Base-by-base conservation (phyloP, 2,113 vertebrate genomes). In the Pandion haliaetus region DNA sequence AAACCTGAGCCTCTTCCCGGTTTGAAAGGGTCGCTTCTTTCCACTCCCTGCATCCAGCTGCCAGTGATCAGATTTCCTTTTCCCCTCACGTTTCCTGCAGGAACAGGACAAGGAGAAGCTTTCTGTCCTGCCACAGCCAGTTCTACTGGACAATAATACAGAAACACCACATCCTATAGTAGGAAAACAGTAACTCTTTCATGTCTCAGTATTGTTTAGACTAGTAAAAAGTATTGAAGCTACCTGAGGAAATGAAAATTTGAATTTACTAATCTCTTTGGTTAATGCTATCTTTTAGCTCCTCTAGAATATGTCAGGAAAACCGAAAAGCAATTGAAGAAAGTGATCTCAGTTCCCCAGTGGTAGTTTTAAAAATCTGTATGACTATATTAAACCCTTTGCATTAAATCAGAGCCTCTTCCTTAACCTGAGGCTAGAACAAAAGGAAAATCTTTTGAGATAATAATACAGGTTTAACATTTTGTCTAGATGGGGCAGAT, bases 391-490 rank as follows among this genome's bases (percentile, higher is more conserved):
- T 71, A 74, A 14, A 86, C 1, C 5, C 5, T 54, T 47, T 2
- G 3, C 34, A 55, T 17, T 81, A 93, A 96, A 73, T 83, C 55
- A 93, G 58, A 93, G 31, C 18, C 20, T 85, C 36, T 88, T 89
- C 34, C 88, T 91, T 82, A 74, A 88, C 29, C 47, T 86, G 66
- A 85, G 40, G 47, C n/a, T 86, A 88, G 15, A 87, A 29, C 38
- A 86, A 94, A 90, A 91, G 38, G 72, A 94, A 93, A 90, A 93
- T 23, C 8, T 57, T 90, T 73, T 76, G 23, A 69, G 80, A 95
- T 49, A 84, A 71, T 78, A 93, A 74, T 34, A 66, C 29, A 63
- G 52, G 36, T 57, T 86, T 73, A 71, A 78, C 14, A 82, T 67
- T 83, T 90, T 86, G 32, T 93, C 31, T 86, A 79, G 66, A 73